These are phyloP conservation scores for Opisthograptis luteolata DNA, from an alignment of 2,888 invertebrate species.

Conservation along the genomic window DNA sequence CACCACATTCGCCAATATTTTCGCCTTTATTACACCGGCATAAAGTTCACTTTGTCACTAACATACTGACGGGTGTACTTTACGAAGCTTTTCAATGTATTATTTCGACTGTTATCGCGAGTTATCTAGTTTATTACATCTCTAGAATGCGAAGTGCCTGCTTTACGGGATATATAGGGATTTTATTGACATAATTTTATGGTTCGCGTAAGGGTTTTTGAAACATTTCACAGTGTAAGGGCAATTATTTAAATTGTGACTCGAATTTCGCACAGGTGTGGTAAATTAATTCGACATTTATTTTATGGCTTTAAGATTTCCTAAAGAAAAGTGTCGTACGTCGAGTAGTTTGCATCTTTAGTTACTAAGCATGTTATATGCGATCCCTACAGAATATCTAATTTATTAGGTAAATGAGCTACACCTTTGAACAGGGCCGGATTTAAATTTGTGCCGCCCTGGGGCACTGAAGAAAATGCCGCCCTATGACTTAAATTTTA, in stretches of 20 bases:
- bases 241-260: constrained; percentile 16
- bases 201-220: constrained; percentile 32
- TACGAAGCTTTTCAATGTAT: constrained; percentile 52
- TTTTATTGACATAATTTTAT: constrained; percentile 47
- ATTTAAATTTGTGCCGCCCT: no score
- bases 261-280: not conserved
- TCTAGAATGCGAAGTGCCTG: constrained; percentile 47
- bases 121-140: constrained; percentile 50
- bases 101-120: constrained; percentile 50
- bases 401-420: no score
- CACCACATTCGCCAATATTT: constrained; percentile 18
- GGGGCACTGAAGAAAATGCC: no score
- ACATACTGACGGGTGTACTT: constrained; percentile 29
- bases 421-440: no score
- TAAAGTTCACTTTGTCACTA: constrained; percentile 32
- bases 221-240: constrained; percentile 14
- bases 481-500: no score
- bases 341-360: no score
- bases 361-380: no score
- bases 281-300: not conserved
- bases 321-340: no score
- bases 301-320: not conserved
- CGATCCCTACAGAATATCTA: no score
- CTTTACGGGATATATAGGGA: constrained; percentile 40
- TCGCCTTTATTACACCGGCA: constrained; percentile 22